Evolutionary conservation across 2,888 invertebrate species (phyloP).

Genomic region (Acrobasis suavella): DNA sequence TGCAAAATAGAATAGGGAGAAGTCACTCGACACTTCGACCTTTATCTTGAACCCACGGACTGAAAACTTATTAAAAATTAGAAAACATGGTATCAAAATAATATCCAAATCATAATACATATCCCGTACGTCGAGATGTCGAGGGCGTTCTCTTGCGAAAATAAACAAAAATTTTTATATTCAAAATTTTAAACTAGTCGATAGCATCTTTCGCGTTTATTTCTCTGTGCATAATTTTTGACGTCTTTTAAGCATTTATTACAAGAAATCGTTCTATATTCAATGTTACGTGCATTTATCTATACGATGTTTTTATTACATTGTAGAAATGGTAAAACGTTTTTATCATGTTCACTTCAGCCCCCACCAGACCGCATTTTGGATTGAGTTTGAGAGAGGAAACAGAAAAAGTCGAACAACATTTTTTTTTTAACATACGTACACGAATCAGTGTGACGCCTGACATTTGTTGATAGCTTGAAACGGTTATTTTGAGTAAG

Average conservation of each 20-base stretch:
- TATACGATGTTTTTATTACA: slow-evolving; percentile 57
- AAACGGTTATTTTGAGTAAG: slow-evolving; percentile 77
- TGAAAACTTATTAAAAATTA: slow-evolving; percentile 25
- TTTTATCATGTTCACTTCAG: slow-evolving; percentile 58
- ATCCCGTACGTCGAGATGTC: slow-evolving; percentile 73
- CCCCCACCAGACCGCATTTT: slow-evolving; percentile 78
- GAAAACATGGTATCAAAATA: slow-evolving; percentile 37
- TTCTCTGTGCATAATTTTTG: slow-evolving; percentile 72
- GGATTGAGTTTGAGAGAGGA: slow-evolving; percentile 46
- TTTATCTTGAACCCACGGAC: slow-evolving; percentile 35
- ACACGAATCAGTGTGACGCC: slow-evolving; percentile 69
- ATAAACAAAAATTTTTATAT: slow-evolving; percentile 75
- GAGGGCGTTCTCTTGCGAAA: slow-evolving; percentile 57
- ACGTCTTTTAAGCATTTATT: slow-evolving; percentile 75
- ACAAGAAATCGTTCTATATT: slow-evolving; percentile 55
- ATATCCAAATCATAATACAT: slow-evolving; percentile 68
- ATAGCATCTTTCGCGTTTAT: slow-evolving; percentile 69
- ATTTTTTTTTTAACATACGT: slow-evolving; percentile 62
- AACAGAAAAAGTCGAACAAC: slow-evolving; percentile 64
- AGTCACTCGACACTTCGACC: slow-evolving; percentile 69
- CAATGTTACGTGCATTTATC: slow-evolving; percentile 75
- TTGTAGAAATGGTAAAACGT: slow-evolving; percentile 43
- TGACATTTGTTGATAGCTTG: slow-evolving; percentile 78
- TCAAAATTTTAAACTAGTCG: slow-evolving; percentile 79
- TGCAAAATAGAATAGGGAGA: slow-evolving; percentile 62